A percentile compares a stretch with the other conserved stretches of the same genome.
phyloP scores from a whole-genome alignment of 1,140 invertebrate genomes.

The Lutraria rhynchaena region DNA sequence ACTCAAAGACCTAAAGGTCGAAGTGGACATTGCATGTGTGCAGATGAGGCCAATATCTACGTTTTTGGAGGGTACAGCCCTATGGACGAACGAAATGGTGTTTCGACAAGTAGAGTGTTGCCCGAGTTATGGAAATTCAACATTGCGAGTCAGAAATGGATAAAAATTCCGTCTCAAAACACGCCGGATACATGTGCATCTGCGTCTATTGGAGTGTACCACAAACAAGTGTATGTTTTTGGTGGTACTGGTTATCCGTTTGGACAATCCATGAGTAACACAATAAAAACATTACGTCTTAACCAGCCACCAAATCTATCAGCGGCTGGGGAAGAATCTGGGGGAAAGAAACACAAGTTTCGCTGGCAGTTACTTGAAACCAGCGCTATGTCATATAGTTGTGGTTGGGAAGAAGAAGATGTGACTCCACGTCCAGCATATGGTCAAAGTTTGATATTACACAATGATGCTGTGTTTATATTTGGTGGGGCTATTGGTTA shows the following conservation, averaged over 20 bases:
- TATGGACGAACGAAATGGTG: slow-evolving; percentile 31
- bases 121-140: slow-evolving; percentile 68
- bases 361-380: slow-evolving; percentile 62
- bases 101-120: slow-evolving; percentile 45
- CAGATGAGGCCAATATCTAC: slow-evolving; percentile 63
- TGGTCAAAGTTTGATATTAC: slow-evolving; percentile 65
- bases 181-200: slow-evolving; percentile 62
- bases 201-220: slow-evolving; percentile 45
- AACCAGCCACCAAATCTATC: not conserved
- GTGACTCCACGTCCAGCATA: slow-evolving; percentile 58
- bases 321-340: slow-evolving; percentile 33
- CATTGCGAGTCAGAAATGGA: slow-evolving; percentile 65
- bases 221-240: slow-evolving; percentile 62
- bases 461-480: slow-evolving; percentile 58
- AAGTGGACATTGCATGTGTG: slow-evolving; percentile 65
- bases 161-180: slow-evolving; percentile 34
- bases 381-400: slow-evolving; percentile 56
- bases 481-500: slow-evolving; percentile 67
- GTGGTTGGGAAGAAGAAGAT: slow-evolving; percentile 40
- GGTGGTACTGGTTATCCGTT: slow-evolving; percentile 67
- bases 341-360: not conserved
- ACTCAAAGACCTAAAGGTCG: slow-evolving; percentile 55
- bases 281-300: slow-evolving; percentile 50
- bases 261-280: slow-evolving; percentile 65
- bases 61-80: slow-evolving; percentile 67